A percentile compares a stretch with the other conserved stretches of the same genome.
These are phyloP conservation scores for Pseudorasbora parva DNA, from an alignment of 2,113 vertebrate species.

Conservation along the genomic window DNA sequence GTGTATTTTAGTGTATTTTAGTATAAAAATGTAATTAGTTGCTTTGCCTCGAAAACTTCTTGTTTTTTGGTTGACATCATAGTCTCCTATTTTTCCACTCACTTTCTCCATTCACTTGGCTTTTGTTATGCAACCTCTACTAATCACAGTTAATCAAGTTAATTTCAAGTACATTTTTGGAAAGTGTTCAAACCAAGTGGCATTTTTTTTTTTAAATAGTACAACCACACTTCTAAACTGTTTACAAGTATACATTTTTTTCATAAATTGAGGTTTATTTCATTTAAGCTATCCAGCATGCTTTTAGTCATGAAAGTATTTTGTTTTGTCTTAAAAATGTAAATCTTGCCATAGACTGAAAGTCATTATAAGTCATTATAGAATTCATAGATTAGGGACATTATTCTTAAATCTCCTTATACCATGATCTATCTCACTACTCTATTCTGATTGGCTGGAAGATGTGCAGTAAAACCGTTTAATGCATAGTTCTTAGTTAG, in stretches of 20 bases:
- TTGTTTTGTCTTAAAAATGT: not conserved
- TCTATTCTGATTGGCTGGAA: no score
- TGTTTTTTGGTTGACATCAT: no score
- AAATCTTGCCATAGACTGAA: not conserved
- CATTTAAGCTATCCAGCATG: not conserved
- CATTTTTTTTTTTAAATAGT: not conserved
- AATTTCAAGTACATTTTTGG: not conserved
- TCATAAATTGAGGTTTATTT: not conserved
- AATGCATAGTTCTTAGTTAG: no score
- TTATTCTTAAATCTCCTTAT: not conserved
- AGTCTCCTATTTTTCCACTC: not conserved
- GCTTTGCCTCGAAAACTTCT: not conserved
- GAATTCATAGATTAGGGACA: not conserved
- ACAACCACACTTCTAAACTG: not conserved
- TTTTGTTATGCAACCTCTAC: not conserved
- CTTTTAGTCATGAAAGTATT: not conserved
- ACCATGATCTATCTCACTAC: no score
- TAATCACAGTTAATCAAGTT: not conserved
- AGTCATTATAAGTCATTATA: not conserved
- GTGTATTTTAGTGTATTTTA: not conserved
- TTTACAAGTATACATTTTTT: not conserved
- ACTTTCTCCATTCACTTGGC: not conserved
- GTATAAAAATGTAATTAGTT: not conserved
- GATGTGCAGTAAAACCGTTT: no score
- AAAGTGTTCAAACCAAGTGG: not conserved